Conservation (phyloP, 2,113 vertebrate species). For the Sinocyclocheilus rhinocerous region DNA sequence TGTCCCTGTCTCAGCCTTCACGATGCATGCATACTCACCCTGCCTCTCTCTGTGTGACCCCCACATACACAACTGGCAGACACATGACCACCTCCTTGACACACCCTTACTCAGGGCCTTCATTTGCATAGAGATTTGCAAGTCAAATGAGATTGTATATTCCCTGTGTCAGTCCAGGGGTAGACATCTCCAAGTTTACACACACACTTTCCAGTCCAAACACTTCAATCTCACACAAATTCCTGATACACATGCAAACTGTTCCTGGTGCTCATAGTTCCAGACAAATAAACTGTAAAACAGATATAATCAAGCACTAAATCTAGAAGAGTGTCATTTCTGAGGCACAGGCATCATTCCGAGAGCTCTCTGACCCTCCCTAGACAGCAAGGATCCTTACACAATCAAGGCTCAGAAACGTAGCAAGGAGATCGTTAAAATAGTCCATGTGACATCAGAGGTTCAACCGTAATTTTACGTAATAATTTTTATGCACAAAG, state of each 20-base stretch:
- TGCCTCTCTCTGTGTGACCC: slow-evolving; percentile 6
- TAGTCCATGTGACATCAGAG: no score
- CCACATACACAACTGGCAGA: slow-evolving; percentile 43
- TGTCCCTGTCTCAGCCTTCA: not conserved
- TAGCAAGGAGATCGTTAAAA: no score
- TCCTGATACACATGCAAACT: slow-evolving; percentile 20
- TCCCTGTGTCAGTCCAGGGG: slow-evolving; percentile 49
- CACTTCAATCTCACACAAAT: slow-evolving; percentile 16
- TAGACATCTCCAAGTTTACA: slow-evolving; percentile 44
- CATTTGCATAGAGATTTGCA: slow-evolving; percentile 57
- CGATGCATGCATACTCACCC: slow-evolving; percentile 3
- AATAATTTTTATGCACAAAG: no score
- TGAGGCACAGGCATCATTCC: not conserved
- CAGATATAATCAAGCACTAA: not conserved
- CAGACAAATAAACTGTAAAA: not conserved
- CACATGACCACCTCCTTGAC: slow-evolving; percentile 50
- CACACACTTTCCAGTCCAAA: slow-evolving; percentile 10
- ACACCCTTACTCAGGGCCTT: slow-evolving; percentile 46
- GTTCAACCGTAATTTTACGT: no score
- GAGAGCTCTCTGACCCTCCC: no score
- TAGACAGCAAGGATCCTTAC: no score
- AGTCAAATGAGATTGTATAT: slow-evolving; percentile 51
- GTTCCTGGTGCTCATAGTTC: slow-evolving; percentile 1
- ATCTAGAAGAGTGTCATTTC: not conserved
- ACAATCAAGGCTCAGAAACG: no score